Base-by-base conservation (phyloP, 35 echinoderm and acorn worm genomes). In the Lytechinus pictus region DNA sequence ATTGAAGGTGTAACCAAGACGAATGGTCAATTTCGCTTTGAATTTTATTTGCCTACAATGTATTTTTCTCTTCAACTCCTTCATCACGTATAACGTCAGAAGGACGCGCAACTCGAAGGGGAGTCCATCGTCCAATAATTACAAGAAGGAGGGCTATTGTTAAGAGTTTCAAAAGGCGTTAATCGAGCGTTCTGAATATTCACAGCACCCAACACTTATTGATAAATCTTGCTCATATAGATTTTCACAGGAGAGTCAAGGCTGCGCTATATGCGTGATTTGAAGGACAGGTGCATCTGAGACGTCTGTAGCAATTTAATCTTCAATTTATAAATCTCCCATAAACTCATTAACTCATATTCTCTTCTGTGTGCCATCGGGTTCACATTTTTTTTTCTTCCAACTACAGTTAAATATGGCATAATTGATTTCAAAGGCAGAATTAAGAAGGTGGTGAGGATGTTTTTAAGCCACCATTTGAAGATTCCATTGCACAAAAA, bases 181-280 rank as follows among this genome's bases (percentile, higher is more conserved):
- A 90, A 90, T 90, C 88, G 88, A 90, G 88, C 88, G 88, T 90
- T 51, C 29, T 11, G 52, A 90, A 33, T 90, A 52, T 90, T 90
- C 9, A 90, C 88, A 54, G 5, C 88, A n/a, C 29, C 52, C 29
- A 10, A 28, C 88, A 90, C 29, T 90, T 90, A 90, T 90, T 90
- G 52, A 54, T 13, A 89, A 90, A 79, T 79, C 66, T 79, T 79
- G 16, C 66, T 79, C 66, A 79, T 44, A 44, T 44, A 44, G 33
- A 44, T n/a, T 79, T 79, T 8, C n/a, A 79, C 14, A 71, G 6
- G n/a, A 79, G 33, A 79, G n/a, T 79, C 19, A 5, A 21, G 61
- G 19, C 4, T 79, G 66, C n/a, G 19, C 5, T 79, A 16, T 79
- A 16, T 79, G 66, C 66, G 66, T 24, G 66, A 79, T 24, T 16